Evolutionary conservation across 2,113 vertebrate species (phyloP).

Genomic region (Hyperoodon ampullatus): DNA sequence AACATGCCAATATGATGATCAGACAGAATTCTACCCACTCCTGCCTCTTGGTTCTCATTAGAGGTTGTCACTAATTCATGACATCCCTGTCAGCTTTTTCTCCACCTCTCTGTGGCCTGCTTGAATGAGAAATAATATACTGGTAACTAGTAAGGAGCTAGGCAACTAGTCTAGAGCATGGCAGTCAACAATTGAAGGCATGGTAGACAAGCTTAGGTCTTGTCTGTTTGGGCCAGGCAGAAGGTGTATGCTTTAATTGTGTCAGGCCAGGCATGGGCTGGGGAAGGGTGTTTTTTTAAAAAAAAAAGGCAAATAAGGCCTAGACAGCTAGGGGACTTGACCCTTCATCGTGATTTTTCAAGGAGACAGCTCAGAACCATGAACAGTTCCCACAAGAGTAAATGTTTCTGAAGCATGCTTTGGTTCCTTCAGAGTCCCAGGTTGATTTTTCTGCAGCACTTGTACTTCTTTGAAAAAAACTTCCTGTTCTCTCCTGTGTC

Average conservation of each 20-base stretch:
- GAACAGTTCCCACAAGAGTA: background rate
- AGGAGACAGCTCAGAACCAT: background rate
- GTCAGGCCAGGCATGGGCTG: background rate
- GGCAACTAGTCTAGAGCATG: background rate
- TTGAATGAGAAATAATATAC: background rate
- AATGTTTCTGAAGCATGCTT: background rate
- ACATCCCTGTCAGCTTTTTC: background rate
- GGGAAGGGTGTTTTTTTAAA: background rate
- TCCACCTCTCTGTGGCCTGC: background rate
- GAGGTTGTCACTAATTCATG: background rate
- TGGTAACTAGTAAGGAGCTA: background rate
- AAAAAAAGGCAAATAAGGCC: background rate
- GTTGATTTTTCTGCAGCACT: background rate
- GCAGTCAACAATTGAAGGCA: background rate
- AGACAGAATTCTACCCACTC: background rate
- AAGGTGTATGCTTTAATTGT: background rate
- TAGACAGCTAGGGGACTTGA: background rate
- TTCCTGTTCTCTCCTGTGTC: background rate
- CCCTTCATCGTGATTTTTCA: background rate
- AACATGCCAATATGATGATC: background rate
- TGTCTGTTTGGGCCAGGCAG: background rate
- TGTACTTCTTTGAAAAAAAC: slow-evolving; percentile 24
- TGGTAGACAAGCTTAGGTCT: background rate
- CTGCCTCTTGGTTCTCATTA: background rate
- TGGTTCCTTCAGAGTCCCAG: background rate